Base-by-base conservation (phyloP, 2,113 vertebrate genomes). In the Phocoena phocoena region DNA sequence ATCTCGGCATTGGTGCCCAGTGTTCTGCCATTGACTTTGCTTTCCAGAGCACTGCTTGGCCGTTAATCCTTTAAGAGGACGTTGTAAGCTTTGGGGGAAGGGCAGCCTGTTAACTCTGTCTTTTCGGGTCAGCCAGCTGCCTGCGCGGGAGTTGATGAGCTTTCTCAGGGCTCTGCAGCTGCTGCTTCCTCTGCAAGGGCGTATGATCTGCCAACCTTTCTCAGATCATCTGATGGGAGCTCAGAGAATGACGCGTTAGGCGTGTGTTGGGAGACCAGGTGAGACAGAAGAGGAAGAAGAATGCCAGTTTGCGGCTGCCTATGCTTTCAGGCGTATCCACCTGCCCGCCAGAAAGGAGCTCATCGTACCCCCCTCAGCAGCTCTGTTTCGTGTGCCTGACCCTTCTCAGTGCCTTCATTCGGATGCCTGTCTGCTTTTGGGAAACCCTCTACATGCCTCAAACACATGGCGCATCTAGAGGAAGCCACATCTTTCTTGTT, bases 51-150 rank as follows among this genome's bases (percentile, higher is more conserved):
- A 0, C 55, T 92, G 89, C 77, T 87, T 55, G 83, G 65, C 74
- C 83, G 36, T 92, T 92, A 92, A 87, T 95, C 92, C 95, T 96
- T 97, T 93, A 47, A 97, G 92, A 95, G 86, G 80, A 73, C 38
- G 2, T 41, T 28, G 38, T 89, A 91, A 95, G 92, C 92, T 95
- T 92, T 90, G 50, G 70, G 80, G 53, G 95, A 96, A 97, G 95
- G 92, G 92, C 92, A 96, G 71, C 71, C 74, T 86, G 92, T 90
- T 95, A 96, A 90, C 79, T 71, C 60, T 83, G 87, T 94, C 95
- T 95, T 82, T 28, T 33, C 1, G 1, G 96, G 97, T 96, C 92
- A 95, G 71, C 0, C 62, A 58, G 71, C 92, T 96, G 87, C 89
- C 96, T 95, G 74, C 65, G 15, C 50, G 12, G 93, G 83, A 96